Base-by-base conservation (phyloP, 2,888 invertebrate species). In the Caenorhabditis angaria region DNA sequence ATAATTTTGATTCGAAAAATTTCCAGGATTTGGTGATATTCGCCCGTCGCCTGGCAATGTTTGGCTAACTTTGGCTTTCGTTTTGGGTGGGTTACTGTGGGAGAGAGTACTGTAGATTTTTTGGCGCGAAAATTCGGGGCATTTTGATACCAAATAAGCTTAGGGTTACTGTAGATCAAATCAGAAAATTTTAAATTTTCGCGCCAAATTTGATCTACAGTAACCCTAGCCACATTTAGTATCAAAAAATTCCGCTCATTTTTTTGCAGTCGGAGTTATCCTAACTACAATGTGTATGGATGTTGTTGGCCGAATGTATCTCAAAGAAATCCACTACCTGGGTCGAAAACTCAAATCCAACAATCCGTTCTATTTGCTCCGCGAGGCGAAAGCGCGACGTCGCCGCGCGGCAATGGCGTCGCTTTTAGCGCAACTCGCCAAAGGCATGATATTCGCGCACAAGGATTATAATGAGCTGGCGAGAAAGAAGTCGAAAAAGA, bases 241-340 rank as follows among this genome's bases (percentile, higher is more conserved):
- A 55, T 29, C 28, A 29, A 55, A 55, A 27, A 10, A 61, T 47
- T 80, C 3, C 65, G 65, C 28, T 69, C 77, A 10, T 65, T 83
- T 12, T 5, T 83, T n/a, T 14, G 27, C 78, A 61, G 85, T 84
- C 8, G 87, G 87, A 6, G 83, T 87, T 2, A 83, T 85, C 55
- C 74, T 87, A 8, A 83, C 87, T 0, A 87, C 87, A 1, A 86
- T 85, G 85, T 86, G 84, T 48, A 83, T 84, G 85, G 87, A 87
- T 61, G 83, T 86, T 6, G 85, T 87, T 2, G 86, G 86, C 1
- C 65, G 87, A 53, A 86, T 87, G 85, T 86, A 86, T 59, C 73
- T 86, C 64, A 81, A 81, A 68, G 87, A 87, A 55, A 87, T 87
- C 50, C 87, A 87, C 64, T 87, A 85, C 58, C 65, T 87, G 70